These are phyloP conservation scores for Enchytraeus crypticus DNA, from an alignment of 2,888 invertebrate genomes.

Conservation along the genomic window DNA sequence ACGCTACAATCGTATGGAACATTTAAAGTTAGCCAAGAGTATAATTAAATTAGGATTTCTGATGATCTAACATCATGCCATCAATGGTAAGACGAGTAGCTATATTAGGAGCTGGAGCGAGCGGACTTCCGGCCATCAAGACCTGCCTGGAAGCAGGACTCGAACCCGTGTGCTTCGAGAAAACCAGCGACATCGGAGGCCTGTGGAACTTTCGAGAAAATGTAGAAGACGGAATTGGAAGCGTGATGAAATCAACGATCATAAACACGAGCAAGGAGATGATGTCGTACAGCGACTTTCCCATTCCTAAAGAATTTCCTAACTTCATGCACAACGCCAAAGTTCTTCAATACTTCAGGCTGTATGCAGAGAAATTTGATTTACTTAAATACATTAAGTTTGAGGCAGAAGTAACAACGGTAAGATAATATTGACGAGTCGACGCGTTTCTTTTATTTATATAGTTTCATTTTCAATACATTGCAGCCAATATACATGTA, in stretches of 20 bases:
- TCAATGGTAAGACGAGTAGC: too few species aligned
- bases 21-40: too few species aligned
- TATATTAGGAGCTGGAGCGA: constrained; percentile 47
- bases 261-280: constrained; percentile 47
- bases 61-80: too few species aligned
- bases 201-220: constrained; percentile 38
- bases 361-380: constrained; percentile 40
- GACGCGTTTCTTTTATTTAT: too few species aligned
- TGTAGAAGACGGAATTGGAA: constrained; percentile 26
- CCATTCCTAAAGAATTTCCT: constrained; percentile 48
- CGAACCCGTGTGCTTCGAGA: constrained; percentile 40
- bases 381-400: constrained; percentile 37
- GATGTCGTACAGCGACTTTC: constrained; percentile 49
- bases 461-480: too few species aligned
- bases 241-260: constrained; percentile 39
- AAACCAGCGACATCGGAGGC: constrained; percentile 38
- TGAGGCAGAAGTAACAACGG: constrained; percentile 28
- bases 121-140: constrained; percentile 46
- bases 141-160: constrained; percentile 42
- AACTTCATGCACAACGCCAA: too few species aligned
- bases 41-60: too few species aligned
- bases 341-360: constrained; percentile 42
- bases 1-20: too few species aligned
- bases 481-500: too few species aligned
- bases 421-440: too few species aligned